These are phyloP conservation scores for Polypterus senegalus DNA, from an alignment of 2,113 vertebrate genomes.

Conservation along the genomic window DNA sequence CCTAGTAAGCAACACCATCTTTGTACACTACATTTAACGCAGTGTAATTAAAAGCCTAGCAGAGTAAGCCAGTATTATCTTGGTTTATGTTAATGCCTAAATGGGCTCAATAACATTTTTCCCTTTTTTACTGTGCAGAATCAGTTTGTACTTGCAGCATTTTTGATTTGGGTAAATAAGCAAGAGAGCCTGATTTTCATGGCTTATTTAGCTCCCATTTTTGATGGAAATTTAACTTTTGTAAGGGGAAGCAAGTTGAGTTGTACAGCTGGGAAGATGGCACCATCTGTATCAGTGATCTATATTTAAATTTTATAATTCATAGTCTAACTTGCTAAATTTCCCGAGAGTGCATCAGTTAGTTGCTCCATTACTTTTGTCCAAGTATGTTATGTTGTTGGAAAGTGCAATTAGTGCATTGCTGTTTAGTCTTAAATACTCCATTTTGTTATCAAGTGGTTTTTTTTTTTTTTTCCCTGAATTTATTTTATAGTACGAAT, in stretches of 20 bases:
- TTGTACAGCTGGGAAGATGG: not conserved
- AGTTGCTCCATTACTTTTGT: no score
- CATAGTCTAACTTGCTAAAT: slow-evolving; percentile 11
- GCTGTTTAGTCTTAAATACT: no score
- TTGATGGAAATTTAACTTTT: not conserved
- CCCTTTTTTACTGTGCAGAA: not conserved
- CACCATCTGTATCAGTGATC: not conserved
- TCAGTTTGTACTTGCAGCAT: not conserved
- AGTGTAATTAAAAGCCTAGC: not conserved
- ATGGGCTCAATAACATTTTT: not conserved
- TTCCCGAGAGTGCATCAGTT: not conserved
- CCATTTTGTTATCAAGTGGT: no score
- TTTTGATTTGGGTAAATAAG: no score
- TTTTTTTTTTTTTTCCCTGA: no score
- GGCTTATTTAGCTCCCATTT: no score
- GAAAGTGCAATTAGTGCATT: no score
- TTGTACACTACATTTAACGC: not conserved
- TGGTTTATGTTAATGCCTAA: not conserved
- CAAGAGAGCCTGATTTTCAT: no score
- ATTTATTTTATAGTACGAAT: no score
- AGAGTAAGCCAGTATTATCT: not conserved
- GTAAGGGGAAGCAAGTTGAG: not conserved
- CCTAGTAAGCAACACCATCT: not conserved
- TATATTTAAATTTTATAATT: not conserved
- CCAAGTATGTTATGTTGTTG: no score